Percentiles rank a stretch among this genome's conserved stretches.
phyloP scores from a whole-genome alignment of 2,888 invertebrate genomes.

The Acleris laterana region DNA sequence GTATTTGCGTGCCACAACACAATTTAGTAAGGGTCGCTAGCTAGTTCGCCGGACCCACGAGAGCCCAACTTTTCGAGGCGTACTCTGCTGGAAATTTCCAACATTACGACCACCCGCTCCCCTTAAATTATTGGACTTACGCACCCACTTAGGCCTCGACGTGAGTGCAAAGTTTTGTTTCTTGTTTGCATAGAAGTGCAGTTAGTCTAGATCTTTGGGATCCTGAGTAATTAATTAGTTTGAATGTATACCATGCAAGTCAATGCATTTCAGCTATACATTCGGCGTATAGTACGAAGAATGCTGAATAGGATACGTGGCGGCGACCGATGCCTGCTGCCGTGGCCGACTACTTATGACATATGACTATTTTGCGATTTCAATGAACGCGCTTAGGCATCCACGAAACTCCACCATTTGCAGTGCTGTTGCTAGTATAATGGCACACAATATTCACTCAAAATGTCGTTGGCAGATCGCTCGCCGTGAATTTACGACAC shows the following conservation, averaged over 20 bases:
- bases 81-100: conserved; percentile 65
- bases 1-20: conserved; percentile 39
- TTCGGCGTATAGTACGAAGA: conserved; percentile 43
- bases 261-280: too few species aligned
- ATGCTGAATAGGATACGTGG: conserved; percentile 41
- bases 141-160: conserved; percentile 72
- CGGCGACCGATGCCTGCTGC: conserved; percentile 55
- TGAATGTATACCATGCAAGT: too few species aligned
- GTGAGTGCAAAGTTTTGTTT: conserved; percentile 77
- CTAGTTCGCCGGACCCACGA: conserved; percentile 63
- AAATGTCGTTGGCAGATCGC: conserved; percentile 79
- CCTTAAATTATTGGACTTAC: conserved; percentile 76
- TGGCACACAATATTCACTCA: conserved; percentile 75
- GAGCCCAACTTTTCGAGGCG: conserved; percentile 64
- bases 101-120: conserved; percentile 77
- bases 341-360: conserved; percentile 55
- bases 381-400: conserved; percentile 72
- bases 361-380: conserved; percentile 79
- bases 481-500: conserved; percentile 76
- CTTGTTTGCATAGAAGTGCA: conserved; percentile 65
- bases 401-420: conserved; percentile 65
- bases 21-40: conserved; percentile 56
- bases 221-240: too few species aligned
- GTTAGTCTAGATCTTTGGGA: conserved; percentile 38
- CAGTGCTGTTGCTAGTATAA: conserved; percentile 59